Base-by-base conservation (phyloP, 2,888 invertebrate species). In the Lysandra coridon region DNA sequence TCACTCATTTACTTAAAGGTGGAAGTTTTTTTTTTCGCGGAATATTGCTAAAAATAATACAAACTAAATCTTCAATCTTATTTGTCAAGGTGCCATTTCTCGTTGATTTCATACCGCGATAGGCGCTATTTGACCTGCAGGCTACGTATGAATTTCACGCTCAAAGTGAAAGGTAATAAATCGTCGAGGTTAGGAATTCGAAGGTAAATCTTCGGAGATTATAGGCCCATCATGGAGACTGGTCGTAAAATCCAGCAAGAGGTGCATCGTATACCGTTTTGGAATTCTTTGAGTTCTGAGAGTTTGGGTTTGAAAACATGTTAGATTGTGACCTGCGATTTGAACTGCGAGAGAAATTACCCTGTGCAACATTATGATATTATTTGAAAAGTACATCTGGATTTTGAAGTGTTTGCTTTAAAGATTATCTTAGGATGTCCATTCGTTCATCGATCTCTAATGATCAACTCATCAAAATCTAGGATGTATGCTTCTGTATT, bases 41-140 rank as follows among this genome's bases (percentile, higher is more conserved):
- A n/a, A n/a, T n/a, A n/a, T n/a, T n/a, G n/a, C n/a, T n/a, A n/a
- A n/a, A n/a, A n/a, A n/a, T n/a, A n/a, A n/a, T n/a, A n/a, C n/a
- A n/a, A n/a, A n/a, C n/a, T n/a, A n/a, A n/a, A 69, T 69, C 57
- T 57, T 57, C 17, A 57, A 69, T 69, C 69, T 14, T 33, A 12
- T 37, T 33, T 69, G 69, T 69, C 69, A 69, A 69, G 33, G 69
- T 69, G 69, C 69, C 4, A 69, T 37, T 37, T 37, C 69, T 33
- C 69, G 30, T n/a, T 62, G 62, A 64, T 69, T 69, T 33, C 69
- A 69, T 69, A 64, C 64, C 2, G 69, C 4, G 69, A 92, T 92
- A 91, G 86, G 84, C 89, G 90, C 89, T 90, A 91, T 85, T 87
- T 88, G 89, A 89, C 90, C 89, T 86, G 89, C 87, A 87, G 88